Base-by-base conservation (phyloP, 1,140 invertebrate genomes). In the Drosophila athabasca region DNA sequence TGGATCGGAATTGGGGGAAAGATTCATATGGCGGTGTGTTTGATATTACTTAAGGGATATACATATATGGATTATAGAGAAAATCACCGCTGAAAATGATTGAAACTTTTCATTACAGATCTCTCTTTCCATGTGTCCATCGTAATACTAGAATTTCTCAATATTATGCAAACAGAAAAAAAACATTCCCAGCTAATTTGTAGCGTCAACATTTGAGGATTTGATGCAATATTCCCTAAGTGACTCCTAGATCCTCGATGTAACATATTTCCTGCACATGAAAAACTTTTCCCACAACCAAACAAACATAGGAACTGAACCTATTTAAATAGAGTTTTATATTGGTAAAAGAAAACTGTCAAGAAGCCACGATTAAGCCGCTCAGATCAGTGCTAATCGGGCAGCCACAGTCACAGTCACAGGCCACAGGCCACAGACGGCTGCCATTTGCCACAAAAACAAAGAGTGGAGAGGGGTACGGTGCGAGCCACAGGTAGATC, bases 311-410 rank as follows among this genome's bases (percentile, higher is more conserved):
- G 54, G 35, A 39, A 85, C 71, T 88, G 79, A 87, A 88, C 71
- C 84, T 88, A 83, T 88, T 89, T 88, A 88, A 88, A 88, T 88
- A 88, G 64, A 71, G 54, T 64, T 67, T 73, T 79, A 72, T 66
- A 73, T 51, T 43, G 35, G 64, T 11, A 39, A 39, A 13, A 39
- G 61, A 70, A 85, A 87, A 75, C 79, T 65, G 83, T 88, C 83
- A 82, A 83, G 78, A 88, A 83, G 83, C 83, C 83, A 77, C 46
- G 59, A 88, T 89, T 81, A 88, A 88, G 65, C 67, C 83, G 62
- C 72, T 77, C 61, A 62, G 81, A 85, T 85, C 77, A 79, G 43
- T 62, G 55, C 70, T 69, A 88, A 87, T 88, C 70, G 43, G 59
- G 29, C 35, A 39, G 8, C 31, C 17, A 19, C 17, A 35, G 31